Base-by-base conservation (phyloP, 2,888 invertebrate genomes). In the Cephus runcator region DNA sequence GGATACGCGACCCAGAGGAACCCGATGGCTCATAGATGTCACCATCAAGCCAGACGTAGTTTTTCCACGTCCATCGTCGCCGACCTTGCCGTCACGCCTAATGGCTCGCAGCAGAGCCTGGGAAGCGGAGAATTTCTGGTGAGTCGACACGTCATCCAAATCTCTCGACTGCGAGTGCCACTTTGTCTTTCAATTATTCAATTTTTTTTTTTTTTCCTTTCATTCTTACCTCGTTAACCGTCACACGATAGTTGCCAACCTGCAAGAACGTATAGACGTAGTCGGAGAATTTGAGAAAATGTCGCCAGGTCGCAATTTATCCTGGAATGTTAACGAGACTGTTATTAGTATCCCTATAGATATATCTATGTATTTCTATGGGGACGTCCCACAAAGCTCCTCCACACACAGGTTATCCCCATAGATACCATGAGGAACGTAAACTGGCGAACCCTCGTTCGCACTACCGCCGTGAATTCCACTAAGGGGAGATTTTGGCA, bases 41-140 rank as follows among this genome's bases (percentile, higher is more conserved):
- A 87, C 15, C 88, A 89, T 81, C 89, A 88, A 78, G 84, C 89
- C 1, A 84, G 89, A 31, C 85, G 89, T 75, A 90, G 89, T 80
- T 90, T 88, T 79, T 90, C 89, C 6, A 90, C 88, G 12, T 90
- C 89, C 35, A 88, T 89, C 76, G 89, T 90, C 69, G 88, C 89
- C 34, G 89, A 90, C 79, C 83, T 90, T 0, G 88, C 89, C 3
- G 81, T 83, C 23, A 85, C 89, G 1, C 88, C 89, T 0, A 87
- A 85, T 15, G 89, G 88, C n/a, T 90, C 89, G 11, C 88, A 89
- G 79, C 89, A 89, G 83, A 90, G 89, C 73, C 87, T 90, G 23
- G 89, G 86, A 71, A 90, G 89, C 77, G 86, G 83, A 31, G 89
- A 89, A 76, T 89, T 88, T 81, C 77, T 88, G 89, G 89, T 90